These are phyloP conservation scores for Ceratoteleas bidentatus DNA, from an alignment of 1,140 invertebrate genomes.

Conservation along the genomic window DNA sequence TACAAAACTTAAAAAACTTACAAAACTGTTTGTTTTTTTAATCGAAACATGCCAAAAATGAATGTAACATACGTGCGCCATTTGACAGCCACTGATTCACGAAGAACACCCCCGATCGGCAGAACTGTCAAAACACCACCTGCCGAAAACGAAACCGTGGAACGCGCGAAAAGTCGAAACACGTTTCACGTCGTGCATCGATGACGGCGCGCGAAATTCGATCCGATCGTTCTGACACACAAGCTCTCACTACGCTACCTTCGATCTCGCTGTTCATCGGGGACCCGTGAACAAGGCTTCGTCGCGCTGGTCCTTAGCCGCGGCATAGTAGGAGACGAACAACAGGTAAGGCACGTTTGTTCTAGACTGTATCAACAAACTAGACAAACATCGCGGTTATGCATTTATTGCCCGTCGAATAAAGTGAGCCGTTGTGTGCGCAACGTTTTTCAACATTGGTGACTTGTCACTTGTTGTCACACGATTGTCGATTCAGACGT, in stretches of 20 bases:
- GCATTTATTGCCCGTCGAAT: slow-evolving; percentile 19
- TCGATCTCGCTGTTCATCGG: slow-evolving; percentile 62
- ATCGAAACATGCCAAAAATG: background rate
- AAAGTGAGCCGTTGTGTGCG: slow-evolving; percentile 13
- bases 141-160: slow-evolving; percentile 40
- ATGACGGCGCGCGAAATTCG: slow-evolving; percentile 62
- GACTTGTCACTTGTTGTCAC: background rate
- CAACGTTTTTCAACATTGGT: slow-evolving; percentile 13
- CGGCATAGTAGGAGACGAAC: slow-evolving; percentile 62
- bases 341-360: slow-evolving; percentile 48
- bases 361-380: slow-evolving; percentile 44
- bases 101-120: slow-evolving; percentile 1
- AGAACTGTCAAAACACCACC: slow-evolving; percentile 45
- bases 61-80: slow-evolving; percentile 44
- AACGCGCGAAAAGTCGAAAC: slow-evolving; percentile 58
- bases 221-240: slow-evolving; percentile 62
- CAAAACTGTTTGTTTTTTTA: too few species aligned
- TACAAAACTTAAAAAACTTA: too few species aligned
- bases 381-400: slow-evolving; percentile 15
- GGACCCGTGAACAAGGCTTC: slow-evolving; percentile 62
- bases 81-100: slow-evolving; percentile 34
- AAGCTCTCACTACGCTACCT: slow-evolving; percentile 61
- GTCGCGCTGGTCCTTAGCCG: slow-evolving; percentile 49
- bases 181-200: slow-evolving; percentile 39
- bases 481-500: slow-evolving; percentile 1